A percentile compares a stretch with the other conserved stretches of the same genome.
Conservation (phyloP, 1,140 invertebrate species). For the Apis mellifera region DNA sequence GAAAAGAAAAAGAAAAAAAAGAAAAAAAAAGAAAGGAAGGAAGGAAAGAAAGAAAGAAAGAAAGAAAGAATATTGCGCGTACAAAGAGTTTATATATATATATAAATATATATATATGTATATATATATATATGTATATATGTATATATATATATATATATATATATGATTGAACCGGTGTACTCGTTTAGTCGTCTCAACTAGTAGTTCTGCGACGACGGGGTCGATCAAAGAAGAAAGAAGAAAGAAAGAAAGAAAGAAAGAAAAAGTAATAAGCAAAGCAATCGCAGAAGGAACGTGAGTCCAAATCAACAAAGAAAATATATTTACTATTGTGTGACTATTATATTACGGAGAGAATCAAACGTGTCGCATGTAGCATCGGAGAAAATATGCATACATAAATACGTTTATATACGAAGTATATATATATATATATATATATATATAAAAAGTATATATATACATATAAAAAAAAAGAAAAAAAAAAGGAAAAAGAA, state of each 20-base stretch:
- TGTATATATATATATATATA: too few species aligned
- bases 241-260: conserved; percentile 16
- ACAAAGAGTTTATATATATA: conserved; percentile 58
- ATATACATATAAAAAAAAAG: too few species aligned
- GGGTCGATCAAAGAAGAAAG: conserved; percentile 9
- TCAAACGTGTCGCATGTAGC: conserved; percentile 60
- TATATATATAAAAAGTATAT: too few species aligned
- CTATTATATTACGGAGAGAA: conserved; percentile 62
- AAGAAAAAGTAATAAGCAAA: not conserved
- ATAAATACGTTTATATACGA: conserved; percentile 1
- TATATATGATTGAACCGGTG: conserved; percentile 56
- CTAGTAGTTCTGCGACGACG: conserved; percentile 46
- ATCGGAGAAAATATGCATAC: conserved; percentile 23
- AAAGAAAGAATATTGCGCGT: conserved; percentile 40
- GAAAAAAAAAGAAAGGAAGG: conserved; percentile 3
- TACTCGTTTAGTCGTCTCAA: conserved; percentile 50
- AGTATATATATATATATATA: too few species aligned
- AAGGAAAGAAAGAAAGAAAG: not conserved
- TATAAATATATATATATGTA: too few species aligned
- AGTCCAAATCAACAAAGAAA: conserved; percentile 63
- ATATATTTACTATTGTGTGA: conserved; percentile 67
- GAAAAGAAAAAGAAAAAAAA: not conserved
- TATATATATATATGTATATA: too few species aligned
- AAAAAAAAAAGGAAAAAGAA: not conserved
- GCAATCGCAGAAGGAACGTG: conserved; percentile 23